A percentile compares a stretch with the other conserved stretches of the same genome.
Conservation (phyloP, 2,113 vertebrate species). For the Aegithalos caudatus region DNA sequence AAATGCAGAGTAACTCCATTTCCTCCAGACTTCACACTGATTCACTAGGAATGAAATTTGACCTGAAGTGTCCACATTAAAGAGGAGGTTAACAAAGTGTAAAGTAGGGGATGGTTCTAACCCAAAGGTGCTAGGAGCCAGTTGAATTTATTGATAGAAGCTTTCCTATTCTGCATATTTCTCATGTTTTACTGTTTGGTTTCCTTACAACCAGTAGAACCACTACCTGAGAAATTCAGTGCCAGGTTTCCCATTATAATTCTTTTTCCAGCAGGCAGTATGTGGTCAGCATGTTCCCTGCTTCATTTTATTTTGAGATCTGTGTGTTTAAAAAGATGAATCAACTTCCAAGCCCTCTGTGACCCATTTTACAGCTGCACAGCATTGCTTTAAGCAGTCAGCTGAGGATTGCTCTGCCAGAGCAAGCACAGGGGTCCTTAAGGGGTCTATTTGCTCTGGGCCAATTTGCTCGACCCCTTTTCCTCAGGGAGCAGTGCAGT, state of each 20-base stretch:
- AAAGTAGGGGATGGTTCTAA: background rate
- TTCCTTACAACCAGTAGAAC: background rate
- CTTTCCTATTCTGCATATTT: background rate
- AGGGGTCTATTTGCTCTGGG: background rate
- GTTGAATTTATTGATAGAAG: background rate
- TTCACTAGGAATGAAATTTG: background rate
- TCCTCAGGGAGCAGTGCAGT: background rate
- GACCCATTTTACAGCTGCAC: background rate
- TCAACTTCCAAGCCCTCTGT: background rate
- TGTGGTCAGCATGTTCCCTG: background rate
- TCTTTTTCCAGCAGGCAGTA: background rate
- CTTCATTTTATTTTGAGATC: background rate
- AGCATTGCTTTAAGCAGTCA: background rate
- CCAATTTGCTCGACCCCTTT: background rate
- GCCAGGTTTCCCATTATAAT: background rate
- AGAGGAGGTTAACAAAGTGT: background rate
- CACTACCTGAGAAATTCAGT: background rate
- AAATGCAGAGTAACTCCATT: constrained; percentile 5
- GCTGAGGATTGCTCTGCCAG: background rate
- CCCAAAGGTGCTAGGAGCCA: rapidly evolving
- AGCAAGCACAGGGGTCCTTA: background rate
- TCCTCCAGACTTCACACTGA: background rate
- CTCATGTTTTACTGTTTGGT: background rate
- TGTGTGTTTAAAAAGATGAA: background rate
- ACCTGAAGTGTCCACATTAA: background rate